A percentile compares a stretch with the other conserved stretches of the same genome.
These are phyloP conservation scores for Crax fasciolata DNA, from an alignment of 2,797 vertebrate genomes.

Conservation along the genomic window DNA sequence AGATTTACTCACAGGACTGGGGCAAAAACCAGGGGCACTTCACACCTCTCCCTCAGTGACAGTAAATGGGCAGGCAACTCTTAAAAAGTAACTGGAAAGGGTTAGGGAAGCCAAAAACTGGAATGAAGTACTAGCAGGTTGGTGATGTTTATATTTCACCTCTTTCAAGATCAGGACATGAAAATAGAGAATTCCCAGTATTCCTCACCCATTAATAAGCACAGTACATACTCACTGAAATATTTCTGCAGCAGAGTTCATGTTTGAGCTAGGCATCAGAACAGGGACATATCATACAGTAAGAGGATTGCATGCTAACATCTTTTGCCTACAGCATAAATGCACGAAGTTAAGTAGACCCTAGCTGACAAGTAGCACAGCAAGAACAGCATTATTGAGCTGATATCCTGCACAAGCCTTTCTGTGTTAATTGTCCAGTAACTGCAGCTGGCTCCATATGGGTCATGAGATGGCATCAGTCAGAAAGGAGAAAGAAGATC, in stretches of 20 bases:
- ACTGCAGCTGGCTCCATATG: background rate
- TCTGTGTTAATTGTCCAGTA: background rate
- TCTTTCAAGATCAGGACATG: background rate
- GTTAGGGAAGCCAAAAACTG: background rate
- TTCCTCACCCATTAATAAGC: conserved; percentile 38
- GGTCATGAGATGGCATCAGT: background rate
- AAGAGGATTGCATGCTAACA: background rate
- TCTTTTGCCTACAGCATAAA: conserved; percentile 13
- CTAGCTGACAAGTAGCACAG: background rate
- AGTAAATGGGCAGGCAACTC: background rate
- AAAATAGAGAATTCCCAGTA: background rate
- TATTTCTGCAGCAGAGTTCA: background rate
- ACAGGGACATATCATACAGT: background rate
- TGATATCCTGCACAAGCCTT: background rate
- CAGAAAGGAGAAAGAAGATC: background rate
- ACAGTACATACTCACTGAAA: background rate
- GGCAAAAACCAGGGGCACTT: background rate
- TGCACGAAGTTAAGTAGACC: background rate
- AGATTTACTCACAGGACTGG: background rate
- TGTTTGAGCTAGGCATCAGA: background rate
- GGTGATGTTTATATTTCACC: background rate
- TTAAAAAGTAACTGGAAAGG: background rate
- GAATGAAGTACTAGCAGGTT: background rate
- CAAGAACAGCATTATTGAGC: background rate
- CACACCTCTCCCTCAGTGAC: background rate